Evolutionary conservation across 2,888 invertebrate species (phyloP).

Genomic region (Parasteatoda lunata): DNA sequence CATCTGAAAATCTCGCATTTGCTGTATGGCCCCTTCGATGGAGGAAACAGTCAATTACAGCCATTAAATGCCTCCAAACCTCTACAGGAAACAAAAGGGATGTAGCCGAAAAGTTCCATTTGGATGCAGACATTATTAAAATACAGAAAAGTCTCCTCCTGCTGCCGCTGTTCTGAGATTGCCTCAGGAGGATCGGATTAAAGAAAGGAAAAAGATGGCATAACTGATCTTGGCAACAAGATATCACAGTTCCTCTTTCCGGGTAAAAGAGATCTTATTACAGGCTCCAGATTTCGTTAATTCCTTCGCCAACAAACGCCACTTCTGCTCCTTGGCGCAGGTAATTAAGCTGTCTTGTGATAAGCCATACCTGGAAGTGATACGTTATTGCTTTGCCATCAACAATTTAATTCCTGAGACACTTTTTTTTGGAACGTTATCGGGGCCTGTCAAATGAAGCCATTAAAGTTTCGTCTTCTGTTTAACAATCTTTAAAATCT

Average conservation of each 20-base stretch:
- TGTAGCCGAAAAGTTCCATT: slow-evolving; percentile 25
- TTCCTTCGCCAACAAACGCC: neutral
- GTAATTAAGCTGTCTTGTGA: slow-evolving; percentile 18
- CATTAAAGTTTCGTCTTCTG: neutral
- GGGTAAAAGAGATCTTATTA: slow-evolving; percentile 22
- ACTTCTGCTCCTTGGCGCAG: neutral
- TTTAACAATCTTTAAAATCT: neutral
- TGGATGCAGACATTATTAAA: slow-evolving; percentile 35
- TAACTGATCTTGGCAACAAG: slow-evolving; percentile 27
- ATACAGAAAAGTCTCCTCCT: slow-evolving; percentile 11
- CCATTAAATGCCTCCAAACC: slow-evolving; percentile 34
- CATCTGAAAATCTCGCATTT: neutral
- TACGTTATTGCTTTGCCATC: neutral
- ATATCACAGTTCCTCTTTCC: slow-evolving; percentile 38
- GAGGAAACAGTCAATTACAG: slow-evolving; percentile 47
- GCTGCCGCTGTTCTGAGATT: neutral
- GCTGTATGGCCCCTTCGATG: slow-evolving; percentile 5
- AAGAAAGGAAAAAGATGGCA: neutral
- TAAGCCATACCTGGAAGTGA: neutral
- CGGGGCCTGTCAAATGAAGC: neutral
- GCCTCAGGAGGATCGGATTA: neutral
- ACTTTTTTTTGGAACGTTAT: neutral
- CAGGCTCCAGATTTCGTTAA: slow-evolving; percentile 13
- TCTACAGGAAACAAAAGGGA: slow-evolving; percentile 19
- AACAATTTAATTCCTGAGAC: neutral